Percentiles rank a stretch among this genome's conserved stretches.
phyloP scores from a whole-genome alignment of 2,888 invertebrate species.

The Mythimna vitellina region DNA sequence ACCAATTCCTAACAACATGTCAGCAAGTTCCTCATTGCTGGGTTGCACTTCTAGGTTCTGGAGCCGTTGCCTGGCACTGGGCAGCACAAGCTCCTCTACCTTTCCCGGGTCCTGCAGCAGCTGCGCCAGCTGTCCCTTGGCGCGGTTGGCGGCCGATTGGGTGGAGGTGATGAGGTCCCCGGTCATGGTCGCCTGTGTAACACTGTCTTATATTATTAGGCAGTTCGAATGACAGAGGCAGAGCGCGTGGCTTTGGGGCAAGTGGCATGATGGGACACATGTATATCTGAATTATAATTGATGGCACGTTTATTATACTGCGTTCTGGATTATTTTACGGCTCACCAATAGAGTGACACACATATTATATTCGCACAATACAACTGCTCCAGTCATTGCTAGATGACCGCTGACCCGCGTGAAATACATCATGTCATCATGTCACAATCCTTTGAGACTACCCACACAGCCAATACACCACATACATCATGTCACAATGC shows the following conservation, averaged over 20 bases:
- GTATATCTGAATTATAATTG: no score
- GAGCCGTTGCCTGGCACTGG: slow-evolving; percentile 77
- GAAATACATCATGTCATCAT: no score
- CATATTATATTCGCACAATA: no score
- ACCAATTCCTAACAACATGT: slow-evolving; percentile 83
- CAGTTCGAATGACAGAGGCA: slow-evolving; percentile 1
- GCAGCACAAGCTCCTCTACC: slow-evolving; percentile 75
- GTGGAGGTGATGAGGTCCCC: slow-evolving; percentile 94
- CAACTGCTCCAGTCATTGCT: no score
- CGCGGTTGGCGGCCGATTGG: slow-evolving; percentile 89
- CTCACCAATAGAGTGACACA: no score
- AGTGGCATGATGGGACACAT: no score
- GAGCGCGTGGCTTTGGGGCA: not conserved
- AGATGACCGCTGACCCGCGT: no score
- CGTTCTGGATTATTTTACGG: no score
- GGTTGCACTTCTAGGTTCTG: slow-evolving; percentile 74
- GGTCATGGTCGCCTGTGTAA: slow-evolving; percentile 91
- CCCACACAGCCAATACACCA: no score
- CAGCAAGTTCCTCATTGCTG: slow-evolving; percentile 75
- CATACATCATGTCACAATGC: no score
- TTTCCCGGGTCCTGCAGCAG: slow-evolving; percentile 66
- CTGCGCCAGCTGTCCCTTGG: slow-evolving; percentile 84
- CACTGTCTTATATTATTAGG: slow-evolving; percentile 45
- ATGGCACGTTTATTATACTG: no score
- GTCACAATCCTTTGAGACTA: no score